Evolutionary conservation across 2,797 vertebrate genomes (phyloP), one percentile per base, ranked within the genome.

Genomic region (Miichthys miiuy): DNA sequence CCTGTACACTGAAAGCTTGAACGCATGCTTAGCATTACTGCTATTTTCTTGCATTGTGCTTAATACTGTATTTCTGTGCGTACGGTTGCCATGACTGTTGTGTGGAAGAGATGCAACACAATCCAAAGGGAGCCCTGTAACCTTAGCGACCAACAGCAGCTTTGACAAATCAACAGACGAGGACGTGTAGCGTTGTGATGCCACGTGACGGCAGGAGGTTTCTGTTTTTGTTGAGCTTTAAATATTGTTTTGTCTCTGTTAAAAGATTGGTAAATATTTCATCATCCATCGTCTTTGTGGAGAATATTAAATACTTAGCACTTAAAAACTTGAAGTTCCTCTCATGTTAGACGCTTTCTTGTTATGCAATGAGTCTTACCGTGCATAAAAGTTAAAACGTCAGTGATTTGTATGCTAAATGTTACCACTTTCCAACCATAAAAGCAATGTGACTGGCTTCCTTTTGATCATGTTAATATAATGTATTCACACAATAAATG

Each of bases 1-100:
- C 89, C 86, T 93, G 91, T 93, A 90, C 92, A 92, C 90, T 89
- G 82, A 92, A 90, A 80, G 88, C 92, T 90, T 92, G 86, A 85
- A 90, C 77, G 93, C 95, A 95, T 95, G 94, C 92, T 88, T 79
- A 82, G 84, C 83, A 72, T 82, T 80, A 80, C 68, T 72, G 80
- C 85, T 79, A 56, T 82, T 81, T 86, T 86, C 85, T 81, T 60
- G 81, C 79, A 44, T 91, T 75, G 80, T 86, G 79, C 77, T 84
- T 82, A 79, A 74, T 76, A 76, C 79, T 84, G 80, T 86, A 56
- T 90, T 82, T 82, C 79, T 38, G 27, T 83, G 86, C 90, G 58
- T 72, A 77, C 30, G 3, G 83, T 91, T 87, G 80, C 73, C 66
- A 72, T 52, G 81, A 87, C 84, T 75, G 76, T 80, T 68, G 79